A percentile compares a stretch with the other conserved stretches of the same genome.
These are phyloP conservation scores for Electrona antarctica DNA, from an alignment of 2,113 vertebrate species.

Conservation along the genomic window DNA sequence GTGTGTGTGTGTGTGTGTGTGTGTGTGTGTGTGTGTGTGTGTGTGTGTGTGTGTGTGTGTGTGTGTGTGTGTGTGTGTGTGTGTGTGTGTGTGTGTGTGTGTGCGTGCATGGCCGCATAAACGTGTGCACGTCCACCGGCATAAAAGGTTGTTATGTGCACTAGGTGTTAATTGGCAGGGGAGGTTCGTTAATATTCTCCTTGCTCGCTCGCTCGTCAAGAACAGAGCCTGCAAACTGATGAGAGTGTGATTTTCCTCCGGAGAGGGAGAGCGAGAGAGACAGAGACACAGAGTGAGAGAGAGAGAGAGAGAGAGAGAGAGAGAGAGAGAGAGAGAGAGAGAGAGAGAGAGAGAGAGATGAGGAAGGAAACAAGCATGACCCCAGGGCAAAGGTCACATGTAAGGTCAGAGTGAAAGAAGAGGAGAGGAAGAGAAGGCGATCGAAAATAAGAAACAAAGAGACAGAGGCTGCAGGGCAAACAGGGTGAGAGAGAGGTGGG, in stretches of 20 bases:
- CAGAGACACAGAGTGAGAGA: conserved; percentile 19
- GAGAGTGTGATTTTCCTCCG: conserved; percentile 79
- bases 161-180: conserved; percentile 82
- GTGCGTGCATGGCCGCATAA: conserved; percentile 1
- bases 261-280: conserved; percentile 48
- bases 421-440: background rate
- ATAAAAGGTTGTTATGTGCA: conserved; percentile 81
- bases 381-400: background rate
- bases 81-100: background rate
- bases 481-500: background rate
- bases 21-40: conserved; percentile 14
- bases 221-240: conserved; percentile 80
- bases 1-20: conserved; percentile 10
- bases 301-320: conserved; percentile 33
- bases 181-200: conserved; percentile 83
- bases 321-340: conserved; percentile 60
- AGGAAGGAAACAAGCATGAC: background rate
- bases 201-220: conserved; percentile 73
- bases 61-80: background rate
- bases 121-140: conserved; percentile 50
- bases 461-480: background rate
- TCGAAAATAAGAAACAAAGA: background rate
- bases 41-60: conserved; percentile 18
- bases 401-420: background rate
- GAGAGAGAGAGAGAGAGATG: conserved; percentile 47